phyloP scores from a whole-genome alignment of 2,113 vertebrate species.

The Thryonomys swinderianus region DNA sequence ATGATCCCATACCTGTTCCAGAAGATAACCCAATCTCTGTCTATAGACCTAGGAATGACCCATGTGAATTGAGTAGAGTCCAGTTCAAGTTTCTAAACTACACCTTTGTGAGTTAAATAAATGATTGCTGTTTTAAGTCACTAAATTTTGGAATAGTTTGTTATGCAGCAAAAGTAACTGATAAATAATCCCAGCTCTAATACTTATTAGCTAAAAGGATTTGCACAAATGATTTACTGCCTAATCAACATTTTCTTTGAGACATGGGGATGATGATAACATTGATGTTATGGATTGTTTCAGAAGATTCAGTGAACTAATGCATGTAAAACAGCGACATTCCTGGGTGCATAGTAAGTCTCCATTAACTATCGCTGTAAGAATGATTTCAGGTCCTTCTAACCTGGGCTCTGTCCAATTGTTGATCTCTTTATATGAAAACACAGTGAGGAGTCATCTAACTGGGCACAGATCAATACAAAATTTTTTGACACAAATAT shows the following conservation, averaged over 20 bases:
- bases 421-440: slow-evolving; percentile 62
- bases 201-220: neutral
- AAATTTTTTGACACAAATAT: too few relatives aligned
- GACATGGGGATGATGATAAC: neutral
- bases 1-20: neutral
- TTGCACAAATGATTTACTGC: neutral
- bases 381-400: neutral
- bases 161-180: neutral
- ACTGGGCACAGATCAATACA: slow-evolving; percentile 55
- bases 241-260: neutral
- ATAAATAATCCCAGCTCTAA: neutral
- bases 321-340: neutral
- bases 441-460: slow-evolving; percentile 69
- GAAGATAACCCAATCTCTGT: neutral
- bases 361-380: neutral
- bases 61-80: neutral
- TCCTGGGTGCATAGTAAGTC: neutral
- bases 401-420: slow-evolving; percentile 44
- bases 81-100: neutral
- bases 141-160: neutral
- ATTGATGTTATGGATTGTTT: neutral
- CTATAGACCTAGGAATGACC: neutral
- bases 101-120: neutral
- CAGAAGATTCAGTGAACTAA: neutral
- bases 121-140: neutral